A percentile compares a stretch with the other conserved stretches of the same genome.
Evolutionary conservation across 2,888 invertebrate genomes (phyloP).

Genomic region (Pseudococcus viburni): DNA sequence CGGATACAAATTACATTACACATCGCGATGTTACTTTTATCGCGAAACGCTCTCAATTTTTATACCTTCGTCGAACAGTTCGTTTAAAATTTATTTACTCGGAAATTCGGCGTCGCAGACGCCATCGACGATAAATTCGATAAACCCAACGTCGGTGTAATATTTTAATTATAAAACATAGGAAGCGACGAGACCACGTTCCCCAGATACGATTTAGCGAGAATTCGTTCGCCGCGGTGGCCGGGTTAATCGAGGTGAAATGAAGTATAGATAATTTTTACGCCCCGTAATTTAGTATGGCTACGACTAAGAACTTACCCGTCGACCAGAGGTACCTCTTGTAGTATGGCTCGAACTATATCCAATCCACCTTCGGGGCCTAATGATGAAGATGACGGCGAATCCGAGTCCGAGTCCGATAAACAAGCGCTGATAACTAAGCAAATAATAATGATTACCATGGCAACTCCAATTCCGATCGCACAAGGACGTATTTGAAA

Average conservation of each 20-base stretch:
- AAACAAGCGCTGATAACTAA: conserved; percentile 64
- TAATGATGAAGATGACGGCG: conserved; percentile 58
- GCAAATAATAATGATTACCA: conserved; percentile 61
- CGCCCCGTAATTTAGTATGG: neutral
- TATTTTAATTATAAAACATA: too few species aligned
- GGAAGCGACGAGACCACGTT: too few species aligned
- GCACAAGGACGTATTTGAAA: conserved; percentile 62
- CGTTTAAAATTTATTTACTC: neutral
- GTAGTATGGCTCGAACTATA: conserved; percentile 77
- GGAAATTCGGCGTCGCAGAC: neutral
- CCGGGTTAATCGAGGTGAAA: conserved; percentile 17
- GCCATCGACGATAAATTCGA: neutral
- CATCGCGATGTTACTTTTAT: neutral
- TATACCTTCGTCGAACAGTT: neutral
- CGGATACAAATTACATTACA: conserved; percentile 43
- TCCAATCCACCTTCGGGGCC: conserved; percentile 71
- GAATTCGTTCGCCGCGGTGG: neutral
- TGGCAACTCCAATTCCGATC: conserved; percentile 62
- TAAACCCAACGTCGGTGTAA: neutral
- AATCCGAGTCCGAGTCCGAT: conserved; percentile 56
- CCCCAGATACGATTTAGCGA: neutral
- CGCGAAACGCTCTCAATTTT: neutral
- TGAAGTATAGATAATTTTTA: conserved; percentile 38
- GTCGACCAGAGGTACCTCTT: conserved; percentile 79
- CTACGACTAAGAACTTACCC: conserved; percentile 72